Percentiles rank a stretch among this genome's conserved stretches.
These are phyloP conservation scores for Orycteropus afer DNA, from an alignment of 2,113 vertebrate species.

Conservation along the genomic window DNA sequence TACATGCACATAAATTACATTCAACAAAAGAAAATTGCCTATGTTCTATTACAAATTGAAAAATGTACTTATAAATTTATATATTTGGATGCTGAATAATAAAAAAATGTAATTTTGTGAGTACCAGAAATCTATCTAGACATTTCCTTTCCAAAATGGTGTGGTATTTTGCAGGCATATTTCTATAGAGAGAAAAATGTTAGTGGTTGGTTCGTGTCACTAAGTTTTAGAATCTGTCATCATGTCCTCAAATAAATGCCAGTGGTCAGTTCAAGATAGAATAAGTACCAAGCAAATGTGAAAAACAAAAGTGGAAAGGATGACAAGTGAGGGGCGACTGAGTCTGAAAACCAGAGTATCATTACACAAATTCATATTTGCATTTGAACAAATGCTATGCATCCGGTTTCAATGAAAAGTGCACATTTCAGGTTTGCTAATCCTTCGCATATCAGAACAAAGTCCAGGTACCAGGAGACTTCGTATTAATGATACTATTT, in stretches of 20 bases:
- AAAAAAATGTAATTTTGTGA: not conserved
- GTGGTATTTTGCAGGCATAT: not conserved
- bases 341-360: constrained; percentile 57
- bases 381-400: constrained; percentile 9
- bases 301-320: constrained; percentile 64
- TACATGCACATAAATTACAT: not conserved
- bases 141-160: not conserved
- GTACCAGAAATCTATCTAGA: not conserved
- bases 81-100: not conserved
- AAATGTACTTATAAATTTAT: not conserved
- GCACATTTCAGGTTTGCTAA: constrained; percentile 59
- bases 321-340: not conserved
- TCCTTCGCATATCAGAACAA: constrained; percentile 49
- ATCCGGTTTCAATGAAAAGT: constrained; percentile 71
- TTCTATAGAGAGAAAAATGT: constrained; percentile 38
- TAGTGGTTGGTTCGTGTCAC: not conserved
- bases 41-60: not conserved
- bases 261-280: constrained; percentile 39
- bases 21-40: not conserved
- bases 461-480: constrained; percentile 33
- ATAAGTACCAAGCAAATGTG: not conserved
- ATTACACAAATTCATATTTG: constrained; percentile 30
- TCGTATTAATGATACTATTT: constrained; percentile 52
- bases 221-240: constrained; percentile 69
- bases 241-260: constrained; percentile 50